A percentile compares a stretch with the other conserved stretches of the same genome.
phyloP scores from a whole-genome alignment of 2,888 invertebrate genomes.

The Serripes groenlandicus region DNA sequence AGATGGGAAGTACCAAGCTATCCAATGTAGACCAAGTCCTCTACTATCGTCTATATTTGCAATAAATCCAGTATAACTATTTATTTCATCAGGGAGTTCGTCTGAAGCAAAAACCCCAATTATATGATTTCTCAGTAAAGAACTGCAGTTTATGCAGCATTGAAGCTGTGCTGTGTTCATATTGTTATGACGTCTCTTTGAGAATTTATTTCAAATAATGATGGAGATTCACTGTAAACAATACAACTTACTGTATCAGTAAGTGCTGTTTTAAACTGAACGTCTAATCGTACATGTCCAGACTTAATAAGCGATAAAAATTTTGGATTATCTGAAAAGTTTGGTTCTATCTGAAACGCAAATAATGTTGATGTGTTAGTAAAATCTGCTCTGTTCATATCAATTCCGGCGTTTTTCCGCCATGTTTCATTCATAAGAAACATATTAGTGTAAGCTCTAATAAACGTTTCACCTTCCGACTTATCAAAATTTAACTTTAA shows the following conservation, averaged over 20 bases:
- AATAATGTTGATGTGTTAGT: constrained; percentile 43
- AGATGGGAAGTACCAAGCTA: constrained; percentile 35
- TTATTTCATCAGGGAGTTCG: constrained; percentile 31
- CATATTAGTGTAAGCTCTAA: constrained; percentile 45
- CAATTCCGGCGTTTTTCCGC: constrained; percentile 40
- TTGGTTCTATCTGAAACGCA: constrained; percentile 53
- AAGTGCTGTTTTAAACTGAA: constrained; percentile 44
- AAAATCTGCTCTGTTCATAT: constrained; percentile 43
- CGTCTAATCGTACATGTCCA: constrained; percentile 56
- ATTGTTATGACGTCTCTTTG: constrained; percentile 57
- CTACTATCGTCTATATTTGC: constrained; percentile 40
- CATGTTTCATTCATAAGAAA: constrained; percentile 43
- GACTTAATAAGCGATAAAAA: constrained; percentile 56
- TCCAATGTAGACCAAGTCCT: constrained; percentile 28
- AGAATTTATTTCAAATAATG: constrained; percentile 50
- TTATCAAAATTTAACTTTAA: constrained; percentile 49
- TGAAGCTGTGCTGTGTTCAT: constrained; percentile 59
- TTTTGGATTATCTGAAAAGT: constrained; percentile 30
- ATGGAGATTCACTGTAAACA: constrained; percentile 51
- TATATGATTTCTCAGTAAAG: constrained; percentile 24
- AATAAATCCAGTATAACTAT: constrained; percentile 43
- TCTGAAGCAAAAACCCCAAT: constrained; percentile 58
- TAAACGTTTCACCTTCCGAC: constrained; percentile 25
- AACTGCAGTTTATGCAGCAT: constrained; percentile 50
- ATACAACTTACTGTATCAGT: constrained; percentile 48